phyloP scores from a whole-genome alignment of 2,888 invertebrate genomes.

The Tuta absoluta region DNA sequence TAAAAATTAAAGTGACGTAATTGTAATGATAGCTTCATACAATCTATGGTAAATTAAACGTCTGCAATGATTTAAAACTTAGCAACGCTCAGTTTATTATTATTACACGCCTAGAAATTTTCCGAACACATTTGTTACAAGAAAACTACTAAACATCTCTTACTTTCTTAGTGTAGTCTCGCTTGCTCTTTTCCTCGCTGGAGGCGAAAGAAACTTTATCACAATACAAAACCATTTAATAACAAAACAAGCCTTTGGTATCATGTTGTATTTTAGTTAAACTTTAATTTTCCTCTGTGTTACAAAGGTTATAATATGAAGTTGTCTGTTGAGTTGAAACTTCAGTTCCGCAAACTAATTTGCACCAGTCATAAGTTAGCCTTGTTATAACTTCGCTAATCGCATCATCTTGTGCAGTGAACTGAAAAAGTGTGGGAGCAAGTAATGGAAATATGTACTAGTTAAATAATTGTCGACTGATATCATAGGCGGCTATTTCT shows the following conservation, averaged over 20 bases:
- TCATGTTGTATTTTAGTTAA: slow-evolving; percentile 9
- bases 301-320: slow-evolving; percentile 1
- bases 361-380: not conserved
- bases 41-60: not conserved
- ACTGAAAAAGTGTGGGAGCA: not conserved
- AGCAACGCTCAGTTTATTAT: slow-evolving; percentile 38
- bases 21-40: too few relatives aligned
- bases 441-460: too few relatives aligned
- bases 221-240: slow-evolving; percentile 28
- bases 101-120: slow-evolving; percentile 38
- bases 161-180: not conserved
- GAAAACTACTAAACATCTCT: slow-evolving; percentile 29
- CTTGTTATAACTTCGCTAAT: slow-evolving; percentile 2
- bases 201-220: slow-evolving; percentile 28
- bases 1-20: too few relatives aligned
- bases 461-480: too few relatives aligned
- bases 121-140: slow-evolving; percentile 38
- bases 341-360: not conserved
- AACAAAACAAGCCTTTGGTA: slow-evolving; percentile 21
- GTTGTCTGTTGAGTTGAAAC: slow-evolving; percentile 6
- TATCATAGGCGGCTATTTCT: too few relatives aligned
- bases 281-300: slow-evolving; percentile 2
- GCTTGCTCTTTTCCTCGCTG: slow-evolving; percentile 12
- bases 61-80: slow-evolving; percentile 27
- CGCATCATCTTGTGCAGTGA: not conserved